Conservation (phyloP, 2,888 invertebrate species). For the Andrena chrysosceles region DNA sequence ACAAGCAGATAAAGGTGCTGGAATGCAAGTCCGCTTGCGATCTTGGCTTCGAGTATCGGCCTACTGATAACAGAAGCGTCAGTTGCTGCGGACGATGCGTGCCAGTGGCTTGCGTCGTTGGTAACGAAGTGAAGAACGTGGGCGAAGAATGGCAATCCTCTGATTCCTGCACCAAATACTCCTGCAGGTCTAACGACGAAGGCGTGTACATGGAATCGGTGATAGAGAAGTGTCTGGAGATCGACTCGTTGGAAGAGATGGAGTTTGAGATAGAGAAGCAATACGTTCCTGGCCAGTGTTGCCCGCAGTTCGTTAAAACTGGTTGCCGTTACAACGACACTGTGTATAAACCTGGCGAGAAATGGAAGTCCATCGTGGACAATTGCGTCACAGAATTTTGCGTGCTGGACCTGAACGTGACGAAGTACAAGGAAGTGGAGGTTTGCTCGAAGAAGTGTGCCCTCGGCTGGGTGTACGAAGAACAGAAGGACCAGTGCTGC, state of each 20-base stretch:
- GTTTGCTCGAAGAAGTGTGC: constrained; percentile 86
- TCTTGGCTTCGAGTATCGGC: constrained; percentile 88
- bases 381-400: constrained; percentile 87
- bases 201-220: constrained; percentile 87
- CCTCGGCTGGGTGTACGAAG: constrained; percentile 82
- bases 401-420: constrained; percentile 83
- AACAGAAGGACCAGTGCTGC: constrained; percentile 86
- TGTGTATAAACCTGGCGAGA: constrained; percentile 85
- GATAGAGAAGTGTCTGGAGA: constrained; percentile 86
- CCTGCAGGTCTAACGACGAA: constrained; percentile 87
- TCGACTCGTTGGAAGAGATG: constrained; percentile 79
- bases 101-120: constrained; percentile 87
- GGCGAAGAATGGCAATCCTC: constrained; percentile 87
- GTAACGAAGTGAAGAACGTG: constrained; percentile 85
- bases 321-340: constrained; percentile 87
- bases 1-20: constrained; percentile 68
- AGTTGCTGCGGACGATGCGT: constrained; percentile 89
- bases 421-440: constrained; percentile 84
- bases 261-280: constrained; percentile 86
- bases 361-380: constrained; percentile 86
- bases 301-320: constrained; percentile 85
- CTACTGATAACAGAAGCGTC: constrained; percentile 81
- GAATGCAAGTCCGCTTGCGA: constrained; percentile 77
- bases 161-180: constrained; percentile 88
- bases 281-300: constrained; percentile 86